These are phyloP conservation scores for Coenobita brevimanus DNA, from an alignment of 1,140 invertebrate species.

Conservation along the genomic window DNA sequence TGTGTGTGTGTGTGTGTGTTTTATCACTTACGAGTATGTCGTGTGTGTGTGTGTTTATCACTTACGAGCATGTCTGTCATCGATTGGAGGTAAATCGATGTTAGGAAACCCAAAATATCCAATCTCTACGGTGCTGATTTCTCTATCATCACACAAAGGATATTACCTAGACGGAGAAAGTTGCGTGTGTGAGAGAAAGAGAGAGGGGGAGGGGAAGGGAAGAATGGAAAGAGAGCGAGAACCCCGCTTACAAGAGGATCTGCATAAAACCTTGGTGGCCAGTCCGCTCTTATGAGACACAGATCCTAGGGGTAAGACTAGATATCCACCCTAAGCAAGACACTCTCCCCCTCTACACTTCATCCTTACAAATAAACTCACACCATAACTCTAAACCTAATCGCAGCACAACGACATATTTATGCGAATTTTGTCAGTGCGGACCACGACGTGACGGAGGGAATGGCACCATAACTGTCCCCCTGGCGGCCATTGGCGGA, in stretches of 20 bases:
- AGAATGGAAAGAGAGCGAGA: not conserved
- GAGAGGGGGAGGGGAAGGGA: not conserved
- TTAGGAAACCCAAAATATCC: too few relatives aligned
- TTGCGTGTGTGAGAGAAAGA: not conserved
- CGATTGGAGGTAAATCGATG: not conserved
- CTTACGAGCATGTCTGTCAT: not conserved
- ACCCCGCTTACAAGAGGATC: not conserved
- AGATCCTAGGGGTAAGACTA: not conserved
- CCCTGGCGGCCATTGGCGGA: conserved; percentile 59
- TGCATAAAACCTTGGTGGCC: not conserved
- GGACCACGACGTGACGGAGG: conserved; percentile 50
- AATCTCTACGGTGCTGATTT: too few relatives aligned
- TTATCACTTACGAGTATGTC: too few relatives aligned
- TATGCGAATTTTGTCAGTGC: conserved; percentile 59
- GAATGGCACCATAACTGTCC: conserved; percentile 64
- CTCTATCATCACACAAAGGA: too few relatives aligned
- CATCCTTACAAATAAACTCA: conserved; percentile 59
- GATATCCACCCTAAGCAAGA: not conserved
- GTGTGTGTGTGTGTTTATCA: conserved; percentile 15
- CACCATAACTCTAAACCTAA: conserved; percentile 56
- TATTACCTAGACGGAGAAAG: not conserved
- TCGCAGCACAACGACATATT: conserved; percentile 60
- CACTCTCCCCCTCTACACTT: conserved; percentile 41
- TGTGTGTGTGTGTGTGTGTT: conserved; percentile 29
- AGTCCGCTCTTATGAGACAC: not conserved